Conservation (phyloP, 2,797 vertebrate genomes). For the Halcyon chelicuti region DNA sequence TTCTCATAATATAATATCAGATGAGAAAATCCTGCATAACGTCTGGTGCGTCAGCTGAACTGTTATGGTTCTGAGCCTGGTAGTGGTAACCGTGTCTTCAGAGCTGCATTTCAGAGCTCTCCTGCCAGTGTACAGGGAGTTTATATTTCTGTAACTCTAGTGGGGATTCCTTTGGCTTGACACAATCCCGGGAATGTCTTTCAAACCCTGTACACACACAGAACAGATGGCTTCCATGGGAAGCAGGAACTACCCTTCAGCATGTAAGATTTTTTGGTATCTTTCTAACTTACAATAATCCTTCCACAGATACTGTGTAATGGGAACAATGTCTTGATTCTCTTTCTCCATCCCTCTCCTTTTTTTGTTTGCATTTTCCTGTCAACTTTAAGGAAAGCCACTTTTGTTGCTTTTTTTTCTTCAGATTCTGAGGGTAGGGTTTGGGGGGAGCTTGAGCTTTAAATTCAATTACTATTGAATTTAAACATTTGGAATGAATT, state of each 20-base stretch:
- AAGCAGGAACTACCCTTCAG: conserved; percentile 56
- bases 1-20: conserved; percentile 51
- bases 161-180: conserved; percentile 69
- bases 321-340: conserved; percentile 4
- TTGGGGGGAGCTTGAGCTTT: not conserved
- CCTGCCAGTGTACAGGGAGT: conserved; percentile 11
- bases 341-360: not conserved
- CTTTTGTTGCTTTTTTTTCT: not conserved
- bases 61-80: not conserved
- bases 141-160: conserved; percentile 68
- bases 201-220: conserved; percentile 41
- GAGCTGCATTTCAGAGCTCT: conserved; percentile 10
- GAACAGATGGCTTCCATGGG: conserved; percentile 66
- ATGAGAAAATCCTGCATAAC: conserved; percentile 24
- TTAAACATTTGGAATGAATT: not conserved
- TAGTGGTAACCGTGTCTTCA: not conserved
- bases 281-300: conserved; percentile 18
- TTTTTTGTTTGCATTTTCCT: not conserved
- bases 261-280: not conserved
- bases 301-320: not conserved
- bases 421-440: not conserved
- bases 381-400: not conserved
- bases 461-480: not conserved
- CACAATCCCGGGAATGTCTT: conserved; percentile 62
- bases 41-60: conserved; percentile 32